Base-by-base conservation (phyloP, 2,888 invertebrate genomes). In the Cheilosia vernalis region DNA sequence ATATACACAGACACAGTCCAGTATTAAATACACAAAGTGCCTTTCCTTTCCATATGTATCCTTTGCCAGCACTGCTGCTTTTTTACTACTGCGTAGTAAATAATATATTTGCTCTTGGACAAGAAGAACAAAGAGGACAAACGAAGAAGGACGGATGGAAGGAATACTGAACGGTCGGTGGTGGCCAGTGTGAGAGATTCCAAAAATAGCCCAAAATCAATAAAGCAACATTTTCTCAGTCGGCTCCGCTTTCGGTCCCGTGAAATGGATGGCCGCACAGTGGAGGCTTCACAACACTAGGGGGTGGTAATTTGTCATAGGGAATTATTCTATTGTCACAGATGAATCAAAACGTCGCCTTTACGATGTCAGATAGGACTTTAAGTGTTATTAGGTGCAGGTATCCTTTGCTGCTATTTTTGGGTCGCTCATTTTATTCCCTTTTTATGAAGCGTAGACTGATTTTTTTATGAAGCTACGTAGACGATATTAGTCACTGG, bases 171-270 rank as follows among this genome's bases (percentile, higher is more conserved):
- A 60, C 33, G 51, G 40, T 49, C 40, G 63, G 30, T 24, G 70
- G 33, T 51, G n/a, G 51, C 37, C 73, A 56, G 72, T 64, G 69
- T 79, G 79, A 63, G 83, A 55, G 10, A 64, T 79, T 79, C 74
- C 79, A 79, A 73, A 84, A 79, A 84, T 84, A 84, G 66, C 73
- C 33, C 58, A 79, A 84, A 84, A 84, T 84, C 83, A 73, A 84
- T 84, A 79, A 79, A 84, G 83, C 73, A 84, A 79, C 73, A 56
- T 78, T 83, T 77, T 72, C 60, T 49, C 72, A 78, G 72, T 56
- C 78, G 33, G 21, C 42, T 47, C 27, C 42, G 40, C 10, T 10
- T 15, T 56, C 13, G 47, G 42, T 51, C 30, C 49, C 49, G 27
- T 51, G 49, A 30, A 47, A 42, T 58, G 67, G 58, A 15, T 61